Evolutionary conservation across 2,113 vertebrate genomes (phyloP).

Genomic region (Pangasianodon gigas): DNA sequence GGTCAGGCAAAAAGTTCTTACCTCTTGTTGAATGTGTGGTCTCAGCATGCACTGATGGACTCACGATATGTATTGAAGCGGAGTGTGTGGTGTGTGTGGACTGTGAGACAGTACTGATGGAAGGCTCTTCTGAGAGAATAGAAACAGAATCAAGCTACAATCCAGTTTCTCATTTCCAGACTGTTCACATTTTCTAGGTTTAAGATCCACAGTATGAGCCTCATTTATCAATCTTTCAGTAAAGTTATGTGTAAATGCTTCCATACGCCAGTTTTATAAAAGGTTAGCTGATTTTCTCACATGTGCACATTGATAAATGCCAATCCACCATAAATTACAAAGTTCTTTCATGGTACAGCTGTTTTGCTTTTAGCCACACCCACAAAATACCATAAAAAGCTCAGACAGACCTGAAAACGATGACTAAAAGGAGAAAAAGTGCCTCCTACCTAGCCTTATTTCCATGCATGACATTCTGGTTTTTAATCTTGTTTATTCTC

Average conservation of each 20-base stretch:
- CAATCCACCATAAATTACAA: background rate
- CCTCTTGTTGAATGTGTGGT: background rate
- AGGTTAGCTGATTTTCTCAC: background rate
- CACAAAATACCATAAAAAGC: background rate
- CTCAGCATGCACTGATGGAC: background rate
- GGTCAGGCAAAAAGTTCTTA: background rate
- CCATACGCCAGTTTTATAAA: too few species aligned
- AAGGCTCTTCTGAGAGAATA: background rate
- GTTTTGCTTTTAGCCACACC: background rate
- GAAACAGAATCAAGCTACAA: background rate
- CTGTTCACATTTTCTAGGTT: background rate
- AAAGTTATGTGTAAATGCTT: too few species aligned
- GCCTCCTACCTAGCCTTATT: too few species aligned
- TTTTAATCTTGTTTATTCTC: too few species aligned
- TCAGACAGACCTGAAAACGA: too few species aligned
- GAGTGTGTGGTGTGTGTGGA: background rate
- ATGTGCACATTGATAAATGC: background rate
- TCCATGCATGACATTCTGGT: too few species aligned
- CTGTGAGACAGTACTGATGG: background rate
- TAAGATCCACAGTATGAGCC: too few species aligned
- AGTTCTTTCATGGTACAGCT: background rate
- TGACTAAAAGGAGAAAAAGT: too few species aligned
- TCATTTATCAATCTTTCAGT: too few species aligned
- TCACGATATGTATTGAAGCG: background rate
- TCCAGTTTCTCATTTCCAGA: background rate